These are phyloP conservation scores for Nycteola revayana DNA, from an alignment of 2,888 invertebrate species.

Conservation along the genomic window DNA sequence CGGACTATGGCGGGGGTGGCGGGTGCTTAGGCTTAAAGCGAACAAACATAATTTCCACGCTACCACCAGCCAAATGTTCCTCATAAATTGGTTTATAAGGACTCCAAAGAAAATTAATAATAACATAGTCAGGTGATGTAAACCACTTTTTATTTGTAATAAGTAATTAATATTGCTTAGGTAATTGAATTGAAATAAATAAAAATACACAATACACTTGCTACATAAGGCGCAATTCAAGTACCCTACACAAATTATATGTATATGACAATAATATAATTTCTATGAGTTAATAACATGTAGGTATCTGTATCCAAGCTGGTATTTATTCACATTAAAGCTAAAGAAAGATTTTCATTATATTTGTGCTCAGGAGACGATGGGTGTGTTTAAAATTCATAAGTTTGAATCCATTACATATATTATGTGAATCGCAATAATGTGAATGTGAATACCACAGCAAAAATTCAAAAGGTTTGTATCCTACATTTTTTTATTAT, in stretches of 20 bases:
- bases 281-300: constrained; percentile 29
- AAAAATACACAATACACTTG: constrained; percentile 63
- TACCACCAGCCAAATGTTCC: too few relatives aligned
- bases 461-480: constrained; percentile 16
- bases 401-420: constrained; percentile 4
- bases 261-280: constrained; percentile 26
- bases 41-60: too few relatives aligned
- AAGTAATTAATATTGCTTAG: constrained; percentile 77
- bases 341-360: constrained; percentile 16
- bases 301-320: constrained; percentile 24
- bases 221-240: constrained; percentile 60
- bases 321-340: constrained; percentile 38
- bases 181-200: constrained; percentile 74
- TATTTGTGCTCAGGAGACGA: constrained; percentile 14
- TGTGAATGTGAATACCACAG: constrained; percentile 31
- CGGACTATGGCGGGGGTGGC: too few relatives aligned
- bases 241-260: constrained; percentile 45
- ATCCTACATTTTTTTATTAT: constrained; percentile 16
- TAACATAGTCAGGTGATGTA: constrained; percentile 50
- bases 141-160: constrained; percentile 67
- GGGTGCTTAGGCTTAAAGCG: too few relatives aligned
- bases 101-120: constrained; percentile 36
- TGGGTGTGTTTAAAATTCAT: constrained; percentile 4
- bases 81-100: too few relatives aligned
- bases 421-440: constrained; percentile 18